Evolutionary conservation across 2,888 invertebrate species (phyloP), one percentile per base, ranked within the genome.

Genomic region (Standfussiana lucernea): DNA sequence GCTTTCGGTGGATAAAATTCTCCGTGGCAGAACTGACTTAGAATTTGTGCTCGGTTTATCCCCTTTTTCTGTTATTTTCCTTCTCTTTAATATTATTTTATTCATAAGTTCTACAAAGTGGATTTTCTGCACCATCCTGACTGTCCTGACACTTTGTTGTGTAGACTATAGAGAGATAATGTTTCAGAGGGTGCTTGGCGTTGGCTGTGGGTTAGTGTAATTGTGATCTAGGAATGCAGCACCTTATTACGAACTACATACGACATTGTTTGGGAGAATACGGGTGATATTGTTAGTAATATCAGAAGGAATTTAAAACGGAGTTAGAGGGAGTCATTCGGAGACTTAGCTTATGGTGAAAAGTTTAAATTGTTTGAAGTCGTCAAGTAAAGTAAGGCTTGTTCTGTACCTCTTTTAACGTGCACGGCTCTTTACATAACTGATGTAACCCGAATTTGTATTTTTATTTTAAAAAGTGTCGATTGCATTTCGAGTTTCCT

Each of bases 151-250:
- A 72, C 77, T 71, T 68, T 67, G 82, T 68, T 64, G 77, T 81
- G 62, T 66, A 35, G 67, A 64, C n/a, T 64, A 45, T n/a, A 13
- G 35, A 59, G 72, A 72, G 71, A 67, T 77, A 73, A 82, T 83
- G 75, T 80, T 68, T 56, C 65, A 13, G 64, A 78, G 73, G 71
- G 74, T 78, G 37, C 83, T 82, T 78, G 62, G 35, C 47, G 67
- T 78, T 78, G 59, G 35, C 37, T 72, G 59, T 35, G 73, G 67
- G 50, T 53, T 61, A 47, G 13, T 45, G 62, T 66, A 70, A 83
- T 83, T 80, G 76, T 75, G 53, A 83, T 83, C 84, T 80, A 74
- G 80, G 69, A 72, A 86, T 80, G 62, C 66, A 80, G 40, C 65
- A 64, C 73, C 73, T 65, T 84, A 75, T 85, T 71, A 72, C 66